These are phyloP conservation scores for Marcusenius ussheri DNA, from an alignment of 2,113 vertebrate species.

Conservation along the genomic window DNA sequence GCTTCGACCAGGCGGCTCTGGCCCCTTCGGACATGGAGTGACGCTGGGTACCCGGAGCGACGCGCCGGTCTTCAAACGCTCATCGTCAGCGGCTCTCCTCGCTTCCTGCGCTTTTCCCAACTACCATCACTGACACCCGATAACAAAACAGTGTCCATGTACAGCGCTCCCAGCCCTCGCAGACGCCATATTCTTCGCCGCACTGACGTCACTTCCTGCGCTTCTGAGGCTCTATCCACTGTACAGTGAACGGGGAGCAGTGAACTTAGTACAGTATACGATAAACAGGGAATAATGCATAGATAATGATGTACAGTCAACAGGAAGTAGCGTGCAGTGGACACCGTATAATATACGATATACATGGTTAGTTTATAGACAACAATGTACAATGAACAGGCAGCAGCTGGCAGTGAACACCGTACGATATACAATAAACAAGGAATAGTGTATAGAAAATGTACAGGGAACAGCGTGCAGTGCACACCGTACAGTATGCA, in stretches of 20 bases:
- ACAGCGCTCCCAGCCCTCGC: constrained; percentile 1
- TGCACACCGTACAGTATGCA: neutral
- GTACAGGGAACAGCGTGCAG: neutral
- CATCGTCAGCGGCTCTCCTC: neutral
- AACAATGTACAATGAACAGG: neutral
- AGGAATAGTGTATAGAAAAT: neutral
- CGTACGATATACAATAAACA: neutral
- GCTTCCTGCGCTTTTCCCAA: neutral
- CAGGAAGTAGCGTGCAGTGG: neutral
- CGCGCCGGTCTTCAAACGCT: neutral
- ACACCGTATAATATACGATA: neutral
- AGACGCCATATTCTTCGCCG: constrained; percentile 27
- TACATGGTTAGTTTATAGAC: neutral
- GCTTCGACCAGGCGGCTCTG: constrained; percentile 20
- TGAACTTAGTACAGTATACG: neutral
- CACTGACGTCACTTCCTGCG: constrained; percentile 27
- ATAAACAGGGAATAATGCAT: neutral
- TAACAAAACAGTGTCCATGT: constrained; percentile 10
- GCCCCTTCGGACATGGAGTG: constrained; percentile 23
- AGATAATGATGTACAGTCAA: neutral
- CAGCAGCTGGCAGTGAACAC: neutral
- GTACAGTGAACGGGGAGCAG: neutral
- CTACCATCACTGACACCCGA: neutral
- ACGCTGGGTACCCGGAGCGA: neutral
- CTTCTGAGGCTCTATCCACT: neutral